Evolutionary conservation across 1,140 invertebrate genomes (phyloP).

Genomic region (Chelonus insularis): DNA sequence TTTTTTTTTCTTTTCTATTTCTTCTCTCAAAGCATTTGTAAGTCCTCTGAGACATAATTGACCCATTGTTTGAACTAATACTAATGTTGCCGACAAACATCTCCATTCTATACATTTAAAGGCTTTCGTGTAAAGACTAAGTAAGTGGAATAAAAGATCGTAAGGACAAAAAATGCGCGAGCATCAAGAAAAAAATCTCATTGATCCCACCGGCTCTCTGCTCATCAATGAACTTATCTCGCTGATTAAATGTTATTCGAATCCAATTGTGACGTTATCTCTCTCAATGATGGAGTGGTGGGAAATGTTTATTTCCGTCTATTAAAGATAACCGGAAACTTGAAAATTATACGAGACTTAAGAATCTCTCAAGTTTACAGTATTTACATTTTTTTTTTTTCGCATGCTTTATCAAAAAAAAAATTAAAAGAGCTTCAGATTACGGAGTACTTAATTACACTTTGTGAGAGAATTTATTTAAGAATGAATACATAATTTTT

Average conservation of each 20-base stretch:
- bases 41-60: neutral
- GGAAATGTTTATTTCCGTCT: slow-evolving; percentile 15
- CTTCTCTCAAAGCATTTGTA: neutral
- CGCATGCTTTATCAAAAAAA: no score
- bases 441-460: no score
- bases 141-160: neutral
- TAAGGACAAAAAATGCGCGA: neutral
- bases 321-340: neutral
- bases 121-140: neutral
- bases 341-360: neutral
- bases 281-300: neutral
- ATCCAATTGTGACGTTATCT: slow-evolving; percentile 6
- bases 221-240: neutral
- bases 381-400: neutral
- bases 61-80: neutral
- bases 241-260: neutral
- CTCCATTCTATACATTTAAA: neutral
- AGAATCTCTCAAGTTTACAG: neutral
- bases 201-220: neutral
- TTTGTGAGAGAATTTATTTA: no score
- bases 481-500: no score
- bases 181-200: neutral
- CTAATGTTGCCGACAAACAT: neutral
- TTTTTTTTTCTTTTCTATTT: neutral
- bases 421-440: no score